These are phyloP conservation scores for Mesorhabditis belari DNA, from an alignment of 2,888 invertebrate genomes.

Conservation along the genomic window DNA sequence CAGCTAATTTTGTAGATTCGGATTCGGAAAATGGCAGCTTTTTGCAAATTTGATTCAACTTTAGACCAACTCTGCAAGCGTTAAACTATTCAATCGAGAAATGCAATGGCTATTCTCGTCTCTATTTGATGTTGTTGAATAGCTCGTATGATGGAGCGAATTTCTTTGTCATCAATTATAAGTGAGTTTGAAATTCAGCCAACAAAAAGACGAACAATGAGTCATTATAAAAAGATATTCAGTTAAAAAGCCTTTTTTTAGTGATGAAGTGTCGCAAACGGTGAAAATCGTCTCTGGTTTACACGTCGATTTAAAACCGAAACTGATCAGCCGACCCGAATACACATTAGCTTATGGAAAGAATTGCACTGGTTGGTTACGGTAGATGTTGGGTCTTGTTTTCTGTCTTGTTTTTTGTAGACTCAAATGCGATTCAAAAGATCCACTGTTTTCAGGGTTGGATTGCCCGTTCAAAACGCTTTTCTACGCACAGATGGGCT, in stretches of 20 bases:
- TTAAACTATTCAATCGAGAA: conserved; percentile 38
- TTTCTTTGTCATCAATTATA: conserved; percentile 18
- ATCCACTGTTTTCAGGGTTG: background rate
- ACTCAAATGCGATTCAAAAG: background rate
- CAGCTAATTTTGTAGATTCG: too few relatives aligned
- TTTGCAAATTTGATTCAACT: background rate
- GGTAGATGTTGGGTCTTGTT: background rate
- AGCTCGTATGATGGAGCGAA: conserved; percentile 18
- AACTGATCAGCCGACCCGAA: conserved; percentile 13
- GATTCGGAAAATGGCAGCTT: too few relatives aligned
- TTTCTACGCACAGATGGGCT: conserved; percentile 23
- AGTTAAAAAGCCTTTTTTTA: background rate
- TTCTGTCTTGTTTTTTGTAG: background rate
- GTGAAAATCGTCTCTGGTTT: background rate
- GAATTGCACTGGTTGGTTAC: background rate
- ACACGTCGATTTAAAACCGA: background rate
- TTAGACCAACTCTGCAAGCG: conserved; percentile 4
- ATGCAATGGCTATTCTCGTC: conserved; percentile 35
- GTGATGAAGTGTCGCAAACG: background rate
- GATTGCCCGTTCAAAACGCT: conserved; percentile 4
- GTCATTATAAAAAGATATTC: background rate
- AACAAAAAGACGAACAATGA: too few relatives aligned
- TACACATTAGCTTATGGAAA: conserved; percentile 11
- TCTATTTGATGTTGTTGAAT: conserved; percentile 30
- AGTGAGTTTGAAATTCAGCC: conserved; percentile 4